These are phyloP conservation scores for Uloborus plumipes DNA, from an alignment of 2,888 invertebrate species.

Conservation along the genomic window DNA sequence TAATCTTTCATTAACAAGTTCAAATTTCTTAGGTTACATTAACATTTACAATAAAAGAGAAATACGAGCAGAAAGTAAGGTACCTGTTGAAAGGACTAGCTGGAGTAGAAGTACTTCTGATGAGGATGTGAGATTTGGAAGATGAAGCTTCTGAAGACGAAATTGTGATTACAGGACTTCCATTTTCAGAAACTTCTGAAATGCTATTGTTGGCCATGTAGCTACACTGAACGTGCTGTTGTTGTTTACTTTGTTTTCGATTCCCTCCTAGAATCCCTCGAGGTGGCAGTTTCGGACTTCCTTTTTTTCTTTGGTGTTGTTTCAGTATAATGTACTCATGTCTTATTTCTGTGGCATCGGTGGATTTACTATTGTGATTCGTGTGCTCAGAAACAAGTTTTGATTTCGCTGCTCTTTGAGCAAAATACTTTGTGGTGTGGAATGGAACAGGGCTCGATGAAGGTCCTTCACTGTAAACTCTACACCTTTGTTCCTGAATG, in stretches of 20 bases:
- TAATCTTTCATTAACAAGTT: too few relatives aligned
- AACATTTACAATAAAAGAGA: too few relatives aligned
- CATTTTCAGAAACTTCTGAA: constrained; percentile 14
- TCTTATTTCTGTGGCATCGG: constrained; percentile 32
- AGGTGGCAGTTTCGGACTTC: constrained; percentile 50
- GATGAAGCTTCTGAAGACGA: constrained; percentile 17
- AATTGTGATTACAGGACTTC: constrained; percentile 36
- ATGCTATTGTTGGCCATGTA: constrained; percentile 16
- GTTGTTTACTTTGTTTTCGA: constrained; percentile 26
- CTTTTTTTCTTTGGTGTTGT: constrained; percentile 50
- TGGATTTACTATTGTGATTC: constrained; percentile 6
- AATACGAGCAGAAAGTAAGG: neutral
- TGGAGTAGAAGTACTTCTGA: constrained; percentile 55
- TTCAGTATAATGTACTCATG: constrained; percentile 32
- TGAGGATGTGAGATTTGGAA: constrained; percentile 41
- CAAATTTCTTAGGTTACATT: too few relatives aligned
- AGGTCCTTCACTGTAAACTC: constrained; percentile 55
- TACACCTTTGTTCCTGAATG: constrained; percentile 54
- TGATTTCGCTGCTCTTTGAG: constrained; percentile 51
- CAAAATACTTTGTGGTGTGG: constrained; percentile 43
- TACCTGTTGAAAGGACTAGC: constrained; percentile 38
- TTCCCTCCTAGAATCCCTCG: constrained; percentile 25
- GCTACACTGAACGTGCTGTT: constrained; percentile 25
- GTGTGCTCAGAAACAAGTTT: constrained; percentile 27
- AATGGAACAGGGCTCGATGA: constrained; percentile 30